Evolutionary conservation across 64 coral and sea anemone genomes (phyloP), one percentile per base, ranked within the genome.

Genomic region (Dendrophyllia cribrosa): DNA sequence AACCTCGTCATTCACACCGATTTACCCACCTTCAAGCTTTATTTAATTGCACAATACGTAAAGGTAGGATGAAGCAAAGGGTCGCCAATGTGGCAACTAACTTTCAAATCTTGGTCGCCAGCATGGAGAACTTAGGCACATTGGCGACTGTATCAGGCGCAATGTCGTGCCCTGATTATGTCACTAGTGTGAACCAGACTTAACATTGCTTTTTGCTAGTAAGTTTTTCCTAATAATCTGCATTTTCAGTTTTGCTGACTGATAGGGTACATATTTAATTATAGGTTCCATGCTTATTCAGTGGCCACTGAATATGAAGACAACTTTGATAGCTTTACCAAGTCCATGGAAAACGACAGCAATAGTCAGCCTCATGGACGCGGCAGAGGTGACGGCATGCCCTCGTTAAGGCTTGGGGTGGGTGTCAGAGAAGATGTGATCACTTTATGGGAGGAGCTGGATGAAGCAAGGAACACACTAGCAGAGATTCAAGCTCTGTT

Each of bases 341-440:
- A 71, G 16, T 85, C 77, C 56, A 50, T 92, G 26, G 79, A 77
- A 6, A 58, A 15, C 22, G 88, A 88, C 25, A 72, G 47, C 20
- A 51, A 9, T 24, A 66, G 62, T 45, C 77, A 83, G 10, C 95
- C 92, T 10, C 75, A 51, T 83, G 92, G 92, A 19, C 92, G 95
- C 11, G 92, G 92, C 5, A 91, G 95, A 68, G 95, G 92, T 48
- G 95, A 94, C 91, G 94, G 97, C 0, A 98, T 90, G 96, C 96
- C 96, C 0, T 95, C 96, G 4, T 53, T 97, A 13, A 95, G 86
- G 46, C 89, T 98, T 66, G 96, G 94, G 22, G 94, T 99, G 43
- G 97, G 97, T 1, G 94, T 96, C n/a, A 83, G 97, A 20, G 94
- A 96, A 48, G 97, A 99, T 89, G 97, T 99, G 16, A 94, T 99